phyloP scores from a whole-genome alignment of 2,113 vertebrate species.

The Microcebus lehilahytsara region DNA sequence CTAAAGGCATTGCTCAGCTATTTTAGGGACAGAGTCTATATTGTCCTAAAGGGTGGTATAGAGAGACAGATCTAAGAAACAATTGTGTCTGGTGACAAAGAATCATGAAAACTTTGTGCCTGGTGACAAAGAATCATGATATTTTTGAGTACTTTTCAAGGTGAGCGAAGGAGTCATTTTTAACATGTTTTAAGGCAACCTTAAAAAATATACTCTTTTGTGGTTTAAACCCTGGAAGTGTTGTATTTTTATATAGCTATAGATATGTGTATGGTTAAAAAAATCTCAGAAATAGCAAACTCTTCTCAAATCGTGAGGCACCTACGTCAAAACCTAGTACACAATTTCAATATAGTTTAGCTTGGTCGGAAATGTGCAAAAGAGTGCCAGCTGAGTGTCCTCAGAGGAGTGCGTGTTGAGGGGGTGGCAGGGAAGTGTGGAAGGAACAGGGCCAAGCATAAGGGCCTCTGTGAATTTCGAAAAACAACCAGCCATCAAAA shows the following conservation, averaged over 20 bases:
- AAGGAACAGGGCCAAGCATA: conserved; percentile 39
- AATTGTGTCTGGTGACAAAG: not conserved
- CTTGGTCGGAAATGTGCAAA: conserved; percentile 60
- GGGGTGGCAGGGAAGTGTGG: not conserved
- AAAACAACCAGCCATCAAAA: conserved; percentile 11
- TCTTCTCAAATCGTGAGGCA: conserved; percentile 70
- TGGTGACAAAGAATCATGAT: not conserved
- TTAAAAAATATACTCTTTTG: conserved; percentile 55
- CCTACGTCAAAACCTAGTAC: conserved; percentile 65
- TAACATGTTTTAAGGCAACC: conserved; percentile 47
- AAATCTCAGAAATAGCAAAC: conserved; percentile 67
- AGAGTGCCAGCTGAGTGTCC: conserved; percentile 49
- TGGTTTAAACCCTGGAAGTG: conserved; percentile 41
- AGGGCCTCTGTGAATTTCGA: not conserved
- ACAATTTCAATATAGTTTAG: conserved; percentile 54
- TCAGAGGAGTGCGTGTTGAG: not conserved
- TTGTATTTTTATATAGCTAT: conserved; percentile 54
- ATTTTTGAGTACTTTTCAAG: conserved; percentile 58
- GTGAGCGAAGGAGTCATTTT: conserved; percentile 45
- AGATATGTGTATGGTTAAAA: conserved; percentile 68
- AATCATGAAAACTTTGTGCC: not conserved
- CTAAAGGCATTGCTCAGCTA: not conserved
- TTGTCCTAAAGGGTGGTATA: not conserved
- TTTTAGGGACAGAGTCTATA: not conserved
- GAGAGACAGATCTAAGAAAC: not conserved